Base-by-base conservation (phyloP, 2,797 vertebrate genomes). In the Phoeniculus purpureus region DNA sequence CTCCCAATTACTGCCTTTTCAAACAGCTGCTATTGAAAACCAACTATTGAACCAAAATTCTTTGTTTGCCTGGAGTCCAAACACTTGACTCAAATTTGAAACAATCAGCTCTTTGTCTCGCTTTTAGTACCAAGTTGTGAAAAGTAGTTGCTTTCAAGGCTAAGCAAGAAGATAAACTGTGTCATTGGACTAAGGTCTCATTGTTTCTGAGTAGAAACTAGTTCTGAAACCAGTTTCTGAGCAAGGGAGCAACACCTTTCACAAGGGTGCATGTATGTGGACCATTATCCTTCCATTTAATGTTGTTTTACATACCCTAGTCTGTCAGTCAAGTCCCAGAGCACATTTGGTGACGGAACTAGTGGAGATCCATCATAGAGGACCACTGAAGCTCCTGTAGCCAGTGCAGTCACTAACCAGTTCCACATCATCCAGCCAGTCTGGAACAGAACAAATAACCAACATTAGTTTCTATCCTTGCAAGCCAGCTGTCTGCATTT, bases 391-490 rank as follows among this genome's bases (percentile, higher is more conserved):
- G 98, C 98, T 40, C 99, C 99, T 0, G 98, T 98, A 47, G 99
- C 98, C 59, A 99, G 97, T 5, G 98, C 97, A 2, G 98, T 98
- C 86, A 99, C 96, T 93, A 99, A 94, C 99, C 99, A 99, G 95
- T 99, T 99, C 99, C 99, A 99, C 99, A 99, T 99, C 99, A 99
- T 99, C 99, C 99, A 99, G 94, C 99, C 99, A 0, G 97, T 98
- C 99, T 99, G 89, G 27, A 72, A 61, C 54, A 43, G 17, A 93
- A 47, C 65, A 72, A 26, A 59, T 7, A 6, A 37, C 3, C 29
- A 2, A 4, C 6, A 19, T 65, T 31, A 93, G 58, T 72, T 84
- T 34, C 27, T 23, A 17, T 7, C 21, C 72, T 47, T 56, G 29
- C 4, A 68, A 71, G 61, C 58, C 32, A 51, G 4, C 10, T 22